Conservation (phyloP, 2,888 invertebrate species). For the Sturmia bella region DNA sequence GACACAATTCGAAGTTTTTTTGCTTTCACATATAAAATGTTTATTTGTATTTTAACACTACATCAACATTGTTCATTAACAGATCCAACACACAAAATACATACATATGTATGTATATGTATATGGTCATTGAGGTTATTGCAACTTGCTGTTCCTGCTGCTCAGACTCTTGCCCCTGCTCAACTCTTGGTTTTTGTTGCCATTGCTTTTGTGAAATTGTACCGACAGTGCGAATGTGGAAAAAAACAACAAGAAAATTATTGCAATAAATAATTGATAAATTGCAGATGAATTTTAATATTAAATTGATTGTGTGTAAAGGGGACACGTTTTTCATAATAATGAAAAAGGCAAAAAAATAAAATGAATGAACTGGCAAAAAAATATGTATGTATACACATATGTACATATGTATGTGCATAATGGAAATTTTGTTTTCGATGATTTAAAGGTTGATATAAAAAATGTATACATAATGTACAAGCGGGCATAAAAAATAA, state of each 20-base stretch:
- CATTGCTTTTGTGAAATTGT: slow-evolving; percentile 64
- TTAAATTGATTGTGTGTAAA: slow-evolving; percentile 74
- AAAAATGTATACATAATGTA: neutral
- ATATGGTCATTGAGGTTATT: slow-evolving; percentile 52
- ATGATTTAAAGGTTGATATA: slow-evolving; percentile 35
- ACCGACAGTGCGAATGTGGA: slow-evolving; percentile 69
- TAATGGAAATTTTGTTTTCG: slow-evolving; percentile 35
- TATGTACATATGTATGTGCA: neutral
- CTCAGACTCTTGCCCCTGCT: neutral
- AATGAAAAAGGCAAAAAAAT: slow-evolving; percentile 32
- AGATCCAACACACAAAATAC: slow-evolving; percentile 64
- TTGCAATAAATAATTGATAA: slow-evolving; percentile 80
- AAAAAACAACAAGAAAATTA: slow-evolving; percentile 69
- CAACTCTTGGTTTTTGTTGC: slow-evolving; percentile 2
- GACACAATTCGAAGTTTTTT: slow-evolving; percentile 8
- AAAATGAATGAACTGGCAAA: slow-evolving; percentile 2
- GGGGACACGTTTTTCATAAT: slow-evolving; percentile 59
- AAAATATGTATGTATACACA: neutral
- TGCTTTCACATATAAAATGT: slow-evolving; percentile 2
- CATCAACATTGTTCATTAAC: slow-evolving; percentile 65
- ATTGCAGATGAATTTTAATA: slow-evolving; percentile 81
- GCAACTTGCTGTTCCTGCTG: slow-evolving; percentile 53
- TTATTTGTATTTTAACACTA: slow-evolving; percentile 38
- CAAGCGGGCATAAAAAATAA: neutral
- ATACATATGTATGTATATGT: no score